Evolutionary conservation across 1,140 invertebrate species (phyloP), one percentile per base, ranked within the genome.

Genomic region (Hycleus cichorii): DNA sequence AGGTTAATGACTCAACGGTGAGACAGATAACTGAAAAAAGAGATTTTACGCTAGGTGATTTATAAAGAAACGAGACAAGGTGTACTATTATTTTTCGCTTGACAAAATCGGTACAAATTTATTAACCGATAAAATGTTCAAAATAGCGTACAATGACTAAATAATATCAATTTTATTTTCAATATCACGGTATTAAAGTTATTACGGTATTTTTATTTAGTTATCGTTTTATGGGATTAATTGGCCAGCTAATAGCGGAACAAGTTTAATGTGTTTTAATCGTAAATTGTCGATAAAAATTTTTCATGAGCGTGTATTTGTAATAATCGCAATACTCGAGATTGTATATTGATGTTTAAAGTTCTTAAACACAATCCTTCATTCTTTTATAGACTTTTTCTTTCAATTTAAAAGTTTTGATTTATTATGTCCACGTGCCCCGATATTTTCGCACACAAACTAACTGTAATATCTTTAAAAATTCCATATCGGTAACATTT

Each of bases 1-100:
- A 61, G 62, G 62, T 64, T 64, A 64, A 64, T 64, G 62, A 64
- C 62, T 64, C 60, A 64, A 64, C 58, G 62, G 55, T 53, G 60
- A 59, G 60, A 58, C 58, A 63, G 60, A 63, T 63, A 58, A 60
- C 58, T 64, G 58, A 58, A 58, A 32, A 32, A 32, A 32, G 1
- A 32, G 4, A 64, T 64, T 64, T 64, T 56, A 60, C 62, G 62
- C 58, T 64, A 56, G 60, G 50, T 64, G 62, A 60, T 61, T 58
- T 56, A 60, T 60, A 32, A 32, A 4, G 32, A 32, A 61, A 64
- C 49, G 40, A 25, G 49, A 48, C 56, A 53, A 53, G 51, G 51
- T 53, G 51, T 27, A 53, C 51, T 53, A 53, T 53, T 53, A 53
- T 53, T 53, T 53, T 53, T 53, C 51, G 51, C 51, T 53, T 53